phyloP scores from a whole-genome alignment of 2,113 vertebrate species.

The Gnathonemus longibarbis region DNA sequence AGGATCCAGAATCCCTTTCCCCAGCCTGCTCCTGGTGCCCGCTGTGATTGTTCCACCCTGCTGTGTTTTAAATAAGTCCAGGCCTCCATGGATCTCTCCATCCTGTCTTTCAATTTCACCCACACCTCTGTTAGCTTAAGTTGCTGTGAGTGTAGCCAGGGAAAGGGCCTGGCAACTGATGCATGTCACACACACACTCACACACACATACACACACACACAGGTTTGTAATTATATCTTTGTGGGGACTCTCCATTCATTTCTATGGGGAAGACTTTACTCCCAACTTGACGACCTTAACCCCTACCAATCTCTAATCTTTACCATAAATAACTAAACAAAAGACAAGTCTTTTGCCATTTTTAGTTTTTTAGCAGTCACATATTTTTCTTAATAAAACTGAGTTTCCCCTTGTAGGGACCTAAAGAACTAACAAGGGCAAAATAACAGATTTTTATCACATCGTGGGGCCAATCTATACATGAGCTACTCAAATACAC shows the following conservation, averaged over 20 bases:
- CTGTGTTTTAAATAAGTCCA: constrained; percentile 37
- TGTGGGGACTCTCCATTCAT: background rate
- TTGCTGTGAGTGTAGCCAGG: background rate
- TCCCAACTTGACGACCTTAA: background rate
- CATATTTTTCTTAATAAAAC: background rate
- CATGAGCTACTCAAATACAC: too few species aligned
- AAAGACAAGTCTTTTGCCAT: background rate
- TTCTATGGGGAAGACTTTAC: background rate
- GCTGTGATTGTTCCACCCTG: constrained; percentile 35
- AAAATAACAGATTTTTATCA: too few species aligned
- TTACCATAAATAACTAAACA: background rate
- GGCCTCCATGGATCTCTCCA: constrained; percentile 18
- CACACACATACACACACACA: constrained; percentile 16
- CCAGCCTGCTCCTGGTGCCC: constrained; percentile 31
- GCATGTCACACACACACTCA: constrained; percentile 15
- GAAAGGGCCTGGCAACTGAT: constrained; percentile 16
- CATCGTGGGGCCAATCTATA: too few species aligned
- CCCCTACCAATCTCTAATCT: background rate
- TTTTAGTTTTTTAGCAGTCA: background rate
- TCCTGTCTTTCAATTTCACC: constrained; percentile 29
- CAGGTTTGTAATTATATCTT: background rate
- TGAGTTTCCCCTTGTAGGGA: too few species aligned
- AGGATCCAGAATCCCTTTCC: constrained; percentile 31
- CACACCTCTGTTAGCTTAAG: constrained; percentile 26
- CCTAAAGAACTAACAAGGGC: too few species aligned